These are phyloP conservation scores for Pomacea maculata DNA, from an alignment of 1,140 invertebrate species.

Conservation along the genomic window DNA sequence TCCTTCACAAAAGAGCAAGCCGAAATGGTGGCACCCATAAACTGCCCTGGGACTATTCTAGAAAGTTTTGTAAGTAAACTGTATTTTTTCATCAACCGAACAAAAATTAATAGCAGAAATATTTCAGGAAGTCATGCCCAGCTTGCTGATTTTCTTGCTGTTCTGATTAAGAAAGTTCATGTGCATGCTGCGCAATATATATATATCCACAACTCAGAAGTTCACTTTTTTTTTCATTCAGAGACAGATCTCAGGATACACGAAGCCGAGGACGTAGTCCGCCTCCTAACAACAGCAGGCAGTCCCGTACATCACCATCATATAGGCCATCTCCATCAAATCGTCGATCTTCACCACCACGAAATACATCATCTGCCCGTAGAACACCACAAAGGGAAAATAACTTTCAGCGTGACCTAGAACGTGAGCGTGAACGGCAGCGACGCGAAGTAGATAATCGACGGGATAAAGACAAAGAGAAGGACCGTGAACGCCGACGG, in stretches of 20 bases:
- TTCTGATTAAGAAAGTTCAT: too few species aligned
- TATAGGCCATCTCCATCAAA: background rate
- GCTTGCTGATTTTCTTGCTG: too few species aligned
- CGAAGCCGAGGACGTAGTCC: background rate
- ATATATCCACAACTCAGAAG: too few species aligned
- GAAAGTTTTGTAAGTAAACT: too few species aligned
- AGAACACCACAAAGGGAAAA: background rate
- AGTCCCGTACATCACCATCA: background rate
- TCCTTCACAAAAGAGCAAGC: too few species aligned
- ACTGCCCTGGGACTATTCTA: too few species aligned
- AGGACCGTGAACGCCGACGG: slow-evolving; percentile 8
- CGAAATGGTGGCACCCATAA: too few species aligned
- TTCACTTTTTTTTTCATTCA: background rate
- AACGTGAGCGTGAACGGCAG: slow-evolving; percentile 53
- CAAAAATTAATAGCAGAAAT: too few species aligned
- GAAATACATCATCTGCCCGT: background rate
- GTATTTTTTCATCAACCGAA: too few species aligned
- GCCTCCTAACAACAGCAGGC: background rate
- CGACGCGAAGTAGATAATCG: slow-evolving; percentile 33
- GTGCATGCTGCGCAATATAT: too few species aligned
- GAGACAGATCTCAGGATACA: background rate
- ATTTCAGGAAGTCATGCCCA: too few species aligned
- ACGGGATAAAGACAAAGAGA: slow-evolving; percentile 11
- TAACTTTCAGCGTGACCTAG: slow-evolving; percentile 54
- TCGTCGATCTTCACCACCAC: background rate